These are phyloP conservation scores for Drosophila pectinifera DNA, from an alignment of 1,140 invertebrate genomes.

Conservation along the genomic window DNA sequence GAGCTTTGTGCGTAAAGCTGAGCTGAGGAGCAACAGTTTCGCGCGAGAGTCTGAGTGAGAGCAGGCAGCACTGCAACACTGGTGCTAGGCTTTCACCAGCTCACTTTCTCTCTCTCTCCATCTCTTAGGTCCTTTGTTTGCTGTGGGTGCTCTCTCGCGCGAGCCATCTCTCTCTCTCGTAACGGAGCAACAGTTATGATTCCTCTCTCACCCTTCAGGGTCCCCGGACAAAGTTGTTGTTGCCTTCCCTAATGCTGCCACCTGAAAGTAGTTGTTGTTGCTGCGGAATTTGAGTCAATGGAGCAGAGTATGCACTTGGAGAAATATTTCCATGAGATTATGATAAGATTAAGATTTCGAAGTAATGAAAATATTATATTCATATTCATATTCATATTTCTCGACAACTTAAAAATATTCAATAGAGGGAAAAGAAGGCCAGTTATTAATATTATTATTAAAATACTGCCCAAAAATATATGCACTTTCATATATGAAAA, in stretches of 20 bases:
- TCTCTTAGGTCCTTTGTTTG: neutral
- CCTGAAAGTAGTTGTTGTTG: conserved; percentile 58
- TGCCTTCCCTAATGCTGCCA: conserved; percentile 29
- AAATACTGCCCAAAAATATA: too few species aligned
- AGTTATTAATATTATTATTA: too few species aligned
- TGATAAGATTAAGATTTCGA: too few species aligned
- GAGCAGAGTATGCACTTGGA: conserved; percentile 26
- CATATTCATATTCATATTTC: too few species aligned
- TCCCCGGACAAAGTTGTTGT: conserved; percentile 68
- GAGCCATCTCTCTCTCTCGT: conserved; percentile 5
- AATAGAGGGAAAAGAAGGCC: too few species aligned
- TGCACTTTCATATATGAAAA: too few species aligned
- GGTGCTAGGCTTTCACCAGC: conserved; percentile 12
- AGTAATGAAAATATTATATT: too few species aligned
- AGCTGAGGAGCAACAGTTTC: conserved; percentile 75
- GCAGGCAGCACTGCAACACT: conserved; percentile 67
- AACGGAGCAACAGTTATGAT: conserved; percentile 72
- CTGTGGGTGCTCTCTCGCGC: conserved; percentile 14
- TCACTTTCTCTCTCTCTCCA: conserved; percentile 13
- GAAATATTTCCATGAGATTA: too few species aligned
- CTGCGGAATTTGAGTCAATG: conserved; percentile 54
- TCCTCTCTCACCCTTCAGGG: conserved; percentile 57
- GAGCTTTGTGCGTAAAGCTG: conserved; percentile 73
- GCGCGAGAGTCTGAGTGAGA: conserved; percentile 8
- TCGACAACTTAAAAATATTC: neutral